A percentile compares a stretch with the other conserved stretches of the same genome.
phyloP scores from a whole-genome alignment of 2,888 invertebrate genomes.

The Alcis repandata region DNA sequence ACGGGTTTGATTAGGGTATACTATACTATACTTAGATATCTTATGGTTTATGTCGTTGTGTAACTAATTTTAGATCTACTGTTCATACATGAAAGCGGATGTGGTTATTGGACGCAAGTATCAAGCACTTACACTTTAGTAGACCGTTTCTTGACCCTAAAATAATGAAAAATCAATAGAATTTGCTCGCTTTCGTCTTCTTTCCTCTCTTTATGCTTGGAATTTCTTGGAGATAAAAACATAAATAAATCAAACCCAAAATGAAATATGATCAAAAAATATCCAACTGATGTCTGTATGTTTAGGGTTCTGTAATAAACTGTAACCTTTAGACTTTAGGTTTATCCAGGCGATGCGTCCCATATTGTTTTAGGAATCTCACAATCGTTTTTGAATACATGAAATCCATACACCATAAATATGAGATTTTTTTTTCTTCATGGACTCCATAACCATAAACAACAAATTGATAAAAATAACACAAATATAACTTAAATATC shows the following conservation, averaged over 20 bases:
- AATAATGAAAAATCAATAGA: constrained; percentile 31
- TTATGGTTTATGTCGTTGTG: constrained; percentile 10
- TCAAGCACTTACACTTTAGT: constrained; percentile 34
- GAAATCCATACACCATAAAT: background rate
- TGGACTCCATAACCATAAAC: background rate
- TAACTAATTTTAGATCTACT: constrained; percentile 24
- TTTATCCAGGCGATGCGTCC: constrained; percentile 14
- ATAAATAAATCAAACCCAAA: background rate
- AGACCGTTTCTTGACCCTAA: constrained; percentile 33
- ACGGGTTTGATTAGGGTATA: background rate
- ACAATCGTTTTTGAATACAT: constrained; percentile 3
- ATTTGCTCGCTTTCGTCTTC: background rate
- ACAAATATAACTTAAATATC: background rate
- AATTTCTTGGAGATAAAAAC: background rate
- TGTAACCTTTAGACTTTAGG: background rate
- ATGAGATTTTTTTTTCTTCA: background rate
- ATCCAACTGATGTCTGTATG: background rate
- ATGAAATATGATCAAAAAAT: background rate
- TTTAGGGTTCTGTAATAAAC: too few relatives aligned
- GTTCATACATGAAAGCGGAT: constrained; percentile 25
- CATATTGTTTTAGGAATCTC: background rate
- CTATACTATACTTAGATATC: background rate
- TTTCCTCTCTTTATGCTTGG: background rate
- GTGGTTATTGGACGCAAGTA: constrained; percentile 32
- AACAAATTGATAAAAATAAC: background rate